Evolutionary conservation across 2,113 vertebrate genomes (phyloP), one percentile per base, ranked within the genome.

Genomic region (Hippoglossus stenolepis): DNA sequence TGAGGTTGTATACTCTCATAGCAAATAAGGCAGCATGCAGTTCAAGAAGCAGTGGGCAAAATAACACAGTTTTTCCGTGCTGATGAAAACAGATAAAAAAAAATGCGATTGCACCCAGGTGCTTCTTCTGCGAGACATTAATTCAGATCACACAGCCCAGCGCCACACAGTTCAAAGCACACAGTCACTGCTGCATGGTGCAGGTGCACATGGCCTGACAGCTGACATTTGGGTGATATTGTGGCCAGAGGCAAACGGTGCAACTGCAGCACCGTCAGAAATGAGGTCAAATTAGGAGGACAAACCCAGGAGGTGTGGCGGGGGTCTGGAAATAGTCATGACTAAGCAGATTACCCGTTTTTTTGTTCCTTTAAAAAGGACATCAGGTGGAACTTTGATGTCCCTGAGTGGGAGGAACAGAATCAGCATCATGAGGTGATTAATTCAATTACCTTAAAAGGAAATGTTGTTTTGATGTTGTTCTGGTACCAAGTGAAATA

Each of bases 201-300:
- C 77, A 87, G 77, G 82, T 82, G 75, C 70, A 75, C 67, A 72
- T 20, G 51, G 73, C 53, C 59, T 4, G 43, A 57, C 54, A 70
- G 62, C 73, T 76, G 78, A 67, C 63, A 75, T 85, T 83, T 85
- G 54, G 70, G 40, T 74, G 64, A 73, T 67, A 65, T 8, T 68
- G 58, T 69, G 69, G 35, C 80, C 59, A n/a, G 57, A 57, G 73
- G 71, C 23, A 31, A 79, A 66, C 5, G n/a, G 21, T 60, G 65
- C 10, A 45, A 77, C 70, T 65, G 57, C 57, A 73, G 75, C 60
- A 0, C 15, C 14, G 47, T 35, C 31, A 60, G 58, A 85, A 87
- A 86, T 59, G 11, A 91, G 82, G 85, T 89, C 84, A 86, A 75
- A 85, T 61, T 54, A 82, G 45, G 38, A 76, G 49, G 49, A 67